Evolutionary conservation across 2,888 invertebrate species (phyloP).

Genomic region (Acanthacorydalis orientalis): DNA sequence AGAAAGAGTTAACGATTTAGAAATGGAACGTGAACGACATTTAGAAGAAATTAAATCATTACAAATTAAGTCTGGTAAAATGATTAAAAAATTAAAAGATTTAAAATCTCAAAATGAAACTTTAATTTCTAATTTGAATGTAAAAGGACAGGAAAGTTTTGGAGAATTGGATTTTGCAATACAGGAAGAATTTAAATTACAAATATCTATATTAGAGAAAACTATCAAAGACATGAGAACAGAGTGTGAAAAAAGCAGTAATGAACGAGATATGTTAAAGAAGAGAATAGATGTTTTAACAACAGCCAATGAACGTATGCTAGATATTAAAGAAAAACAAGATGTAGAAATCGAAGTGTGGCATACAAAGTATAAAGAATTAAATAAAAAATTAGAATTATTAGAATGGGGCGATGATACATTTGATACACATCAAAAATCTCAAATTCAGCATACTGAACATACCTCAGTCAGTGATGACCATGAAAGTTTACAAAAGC

Average conservation of each 20-base stretch:
- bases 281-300: conserved; percentile 59
- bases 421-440: conserved; percentile 9
- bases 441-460: conserved; percentile 1
- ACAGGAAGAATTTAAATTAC: conserved; percentile 60
- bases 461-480: neutral
- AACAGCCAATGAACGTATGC: conserved; percentile 57
- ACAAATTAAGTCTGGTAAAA: conserved; percentile 57
- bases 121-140: conserved; percentile 34
- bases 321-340: conserved; percentile 67
- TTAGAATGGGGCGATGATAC: conserved; percentile 31
- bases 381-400: conserved; percentile 44
- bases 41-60: conserved; percentile 43
- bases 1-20: conserved; percentile 38
- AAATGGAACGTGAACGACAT: conserved; percentile 36
- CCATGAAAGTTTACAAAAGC: conserved; percentile 13
- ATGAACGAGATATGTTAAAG: conserved; percentile 48
- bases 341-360: conserved; percentile 58
- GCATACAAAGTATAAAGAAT: conserved; percentile 53
- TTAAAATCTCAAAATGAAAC: conserved; percentile 53
- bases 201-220: conserved; percentile 47
- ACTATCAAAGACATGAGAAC: conserved; percentile 38
- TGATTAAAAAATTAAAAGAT: conserved; percentile 71
- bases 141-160: conserved; percentile 32
- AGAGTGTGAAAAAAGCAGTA: conserved; percentile 39
- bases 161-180: conserved; percentile 59